Evolutionary conservation across 1,140 invertebrate species (phyloP).

Genomic region (Diploscapter pachys): DNA sequence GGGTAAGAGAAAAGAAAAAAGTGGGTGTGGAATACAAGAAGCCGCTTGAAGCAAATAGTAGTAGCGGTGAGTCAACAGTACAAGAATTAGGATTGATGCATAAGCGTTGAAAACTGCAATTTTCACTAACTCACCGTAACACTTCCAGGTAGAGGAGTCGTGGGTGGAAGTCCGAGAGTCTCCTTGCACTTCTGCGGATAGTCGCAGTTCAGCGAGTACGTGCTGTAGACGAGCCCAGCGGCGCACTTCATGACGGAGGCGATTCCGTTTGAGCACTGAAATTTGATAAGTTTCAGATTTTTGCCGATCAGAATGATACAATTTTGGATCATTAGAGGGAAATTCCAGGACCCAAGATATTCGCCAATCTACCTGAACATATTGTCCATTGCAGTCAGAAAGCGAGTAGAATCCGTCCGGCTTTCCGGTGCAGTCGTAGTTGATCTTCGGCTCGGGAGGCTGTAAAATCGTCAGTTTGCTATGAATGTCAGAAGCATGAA

Average conservation of each 20-base stretch:
- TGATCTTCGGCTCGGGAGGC: not conserved
- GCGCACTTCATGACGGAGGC: not conserved
- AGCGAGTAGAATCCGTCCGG: constrained; percentile 15
- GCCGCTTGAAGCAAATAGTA: too few species aligned
- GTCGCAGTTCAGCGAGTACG: not conserved
- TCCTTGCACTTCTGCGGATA: not conserved
- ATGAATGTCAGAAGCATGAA: too few species aligned
- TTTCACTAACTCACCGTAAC: too few species aligned
- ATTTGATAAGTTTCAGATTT: not conserved
- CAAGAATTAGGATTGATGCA: too few species aligned
- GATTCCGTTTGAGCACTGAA: not conserved
- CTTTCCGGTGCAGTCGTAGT: constrained; percentile 4
- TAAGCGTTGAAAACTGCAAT: too few species aligned
- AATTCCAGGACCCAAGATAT: not conserved
- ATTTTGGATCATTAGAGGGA: not conserved
- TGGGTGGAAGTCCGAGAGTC: not conserved
- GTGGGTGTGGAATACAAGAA: too few species aligned
- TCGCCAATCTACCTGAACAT: not conserved
- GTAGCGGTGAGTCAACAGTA: too few species aligned
- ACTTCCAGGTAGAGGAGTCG: not conserved
- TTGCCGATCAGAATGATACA: not conserved
- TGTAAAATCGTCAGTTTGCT: too few species aligned
- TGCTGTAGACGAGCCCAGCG: not conserved
- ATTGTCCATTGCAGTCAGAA: constrained; percentile 6
- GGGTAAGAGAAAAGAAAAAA: too few species aligned